These are phyloP conservation scores for Sarcophaga rosellei DNA, from an alignment of 2,888 invertebrate genomes.

Conservation along the genomic window DNA sequence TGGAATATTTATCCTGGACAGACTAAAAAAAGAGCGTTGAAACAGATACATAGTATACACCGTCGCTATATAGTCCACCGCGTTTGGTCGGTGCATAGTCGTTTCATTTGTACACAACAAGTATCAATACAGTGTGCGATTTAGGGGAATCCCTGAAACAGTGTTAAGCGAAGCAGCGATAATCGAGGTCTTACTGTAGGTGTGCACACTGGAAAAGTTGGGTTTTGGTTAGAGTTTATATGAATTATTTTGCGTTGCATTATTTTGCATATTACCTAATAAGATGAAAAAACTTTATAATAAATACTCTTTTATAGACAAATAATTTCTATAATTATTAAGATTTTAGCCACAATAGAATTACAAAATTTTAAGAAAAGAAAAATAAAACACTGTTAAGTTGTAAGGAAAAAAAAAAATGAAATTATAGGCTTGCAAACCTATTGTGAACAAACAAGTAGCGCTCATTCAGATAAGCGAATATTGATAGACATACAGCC, in stretches of 20 bases:
- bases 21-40: too few relatives aligned
- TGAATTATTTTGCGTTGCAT: not conserved
- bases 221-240: too few relatives aligned
- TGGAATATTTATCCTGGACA: too few relatives aligned
- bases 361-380: conserved; percentile 28
- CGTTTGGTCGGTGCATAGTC: too few relatives aligned
- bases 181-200: too few relatives aligned
- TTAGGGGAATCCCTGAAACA: too few relatives aligned
- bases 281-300: not conserved
- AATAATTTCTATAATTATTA: conserved; percentile 42
- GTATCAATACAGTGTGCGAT: too few relatives aligned
- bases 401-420: conserved; percentile 9
- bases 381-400: conserved; percentile 13
- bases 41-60: too few relatives aligned
- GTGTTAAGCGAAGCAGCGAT: too few relatives aligned
- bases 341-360: conserved; percentile 53
- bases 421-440: conserved; percentile 54
- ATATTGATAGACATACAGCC: not conserved
- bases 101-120: too few relatives aligned
- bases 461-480: not conserved
- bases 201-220: too few relatives aligned
- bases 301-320: conserved; percentile 11
- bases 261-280: not conserved
- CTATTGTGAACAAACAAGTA: conserved; percentile 44
- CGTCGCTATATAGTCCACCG: too few relatives aligned